Evolutionary conservation across 2,888 invertebrate species (phyloP).

Genomic region (Erebia ligea): DNA sequence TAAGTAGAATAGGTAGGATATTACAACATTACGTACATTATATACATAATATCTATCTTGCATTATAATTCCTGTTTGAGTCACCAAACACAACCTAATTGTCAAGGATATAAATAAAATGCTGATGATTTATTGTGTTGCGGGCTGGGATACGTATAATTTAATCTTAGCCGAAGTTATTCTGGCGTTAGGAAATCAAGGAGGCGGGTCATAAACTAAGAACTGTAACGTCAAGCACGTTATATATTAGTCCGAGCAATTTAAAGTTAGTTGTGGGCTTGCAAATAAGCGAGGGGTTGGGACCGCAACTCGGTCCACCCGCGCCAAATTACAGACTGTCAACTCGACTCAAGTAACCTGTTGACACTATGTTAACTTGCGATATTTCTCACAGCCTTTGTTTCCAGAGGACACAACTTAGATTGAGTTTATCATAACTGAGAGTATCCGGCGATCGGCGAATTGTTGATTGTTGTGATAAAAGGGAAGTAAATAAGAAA

Average conservation of each 20-base stretch:
- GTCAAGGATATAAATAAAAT: too few relatives aligned
- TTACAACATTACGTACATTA: too few relatives aligned
- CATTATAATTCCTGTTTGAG: too few relatives aligned
- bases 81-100: too few relatives aligned
- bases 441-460: background rate
- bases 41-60: too few relatives aligned
- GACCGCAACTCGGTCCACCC: slow-evolving; percentile 66
- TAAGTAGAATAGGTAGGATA: too few relatives aligned
- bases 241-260: slow-evolving; percentile 71
- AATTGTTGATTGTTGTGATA: slow-evolving; percentile 21
- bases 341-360: slow-evolving; percentile 79
- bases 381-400: slow-evolving; percentile 56
- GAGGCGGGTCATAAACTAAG: slow-evolving; percentile 57
- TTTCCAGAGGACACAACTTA: slow-evolving; percentile 63
- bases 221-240: slow-evolving; percentile 59
- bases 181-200: slow-evolving; percentile 51
- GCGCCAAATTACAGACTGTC: slow-evolving; percentile 77
- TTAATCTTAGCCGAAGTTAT: slow-evolving; percentile 43
- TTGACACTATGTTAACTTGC: slow-evolving; percentile 71
- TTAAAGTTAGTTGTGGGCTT: slow-evolving; percentile 71
- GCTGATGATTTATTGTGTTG: too few relatives aligned
- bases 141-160: slow-evolving; percentile 39
- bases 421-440: slow-evolving; percentile 41
- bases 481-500: background rate
- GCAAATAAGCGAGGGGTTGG: slow-evolving; percentile 70